Base-by-base conservation (phyloP, 2,797 vertebrate species). In the Notoglanidium macrostoma region DNA sequence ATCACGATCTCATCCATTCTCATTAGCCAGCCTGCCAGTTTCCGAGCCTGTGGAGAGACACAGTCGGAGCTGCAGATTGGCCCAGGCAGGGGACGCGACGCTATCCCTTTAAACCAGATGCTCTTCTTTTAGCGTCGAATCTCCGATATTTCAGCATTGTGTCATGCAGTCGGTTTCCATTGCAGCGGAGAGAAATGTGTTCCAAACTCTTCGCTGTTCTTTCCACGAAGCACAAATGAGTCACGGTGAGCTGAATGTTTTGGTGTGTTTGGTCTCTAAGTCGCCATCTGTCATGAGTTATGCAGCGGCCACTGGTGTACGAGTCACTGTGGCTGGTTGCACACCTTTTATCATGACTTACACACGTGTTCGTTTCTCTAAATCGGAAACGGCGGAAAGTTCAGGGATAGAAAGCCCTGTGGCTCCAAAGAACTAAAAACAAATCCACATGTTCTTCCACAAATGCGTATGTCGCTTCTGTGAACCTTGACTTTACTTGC, bases 1-100 rank as follows among this genome's bases (percentile, higher is more conserved):
- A 46, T 85, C 67, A 85, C 68, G 1, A 55, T 46, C 55, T 55
- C 68, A 85, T 73, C 46, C 32, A 29, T 85, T 72, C 83, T 88
- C 68, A 67, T 85, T 82, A 85, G 3, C 32, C 55, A 81, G 21
- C 67, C 77, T 82, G 83, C 57, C 83, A 67, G 14, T 72, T 51
- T 74, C 76, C 19, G 29, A 54, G 68, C 65, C 77, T 63, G 76
- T 35, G 32, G 67, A 63, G 67, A 51, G 51, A 57, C 59, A 14
- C 83, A 81, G 76, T 57, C 26, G 55, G 83, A 32, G 55, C 83
- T 73, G 40, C 76, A 85, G 74, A n/a, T 32, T 15, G 44, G 23
- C 17, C 87, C 67, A 73, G 65, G 54, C 70, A 63, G 65, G 57
- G 55, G n/a, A 59, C n/a, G 17, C 1, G 78, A 40, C 54, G 63